phyloP scores from a whole-genome alignment of 2,888 invertebrate genomes.

The Stegana nigrithorax region DNA sequence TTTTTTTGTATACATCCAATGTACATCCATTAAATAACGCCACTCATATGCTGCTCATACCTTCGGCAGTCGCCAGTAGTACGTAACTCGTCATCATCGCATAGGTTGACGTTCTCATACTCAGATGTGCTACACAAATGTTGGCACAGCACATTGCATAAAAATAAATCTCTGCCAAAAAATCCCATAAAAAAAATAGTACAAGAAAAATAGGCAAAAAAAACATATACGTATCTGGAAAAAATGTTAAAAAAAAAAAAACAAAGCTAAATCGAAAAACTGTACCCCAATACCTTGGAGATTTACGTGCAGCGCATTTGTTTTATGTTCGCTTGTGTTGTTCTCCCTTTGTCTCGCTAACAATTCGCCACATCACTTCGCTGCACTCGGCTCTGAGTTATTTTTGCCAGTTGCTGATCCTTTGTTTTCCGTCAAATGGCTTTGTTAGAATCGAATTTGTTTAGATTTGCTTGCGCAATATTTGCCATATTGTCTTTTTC shows the following conservation, averaged over 20 bases:
- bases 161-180: constrained; percentile 60
- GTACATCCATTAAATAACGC: constrained; percentile 26
- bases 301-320: constrained; percentile 62
- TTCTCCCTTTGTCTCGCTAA: too few species aligned
- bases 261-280: constrained; percentile 2
- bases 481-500: too few species aligned
- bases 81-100: constrained; percentile 12
- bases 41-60: constrained; percentile 37
- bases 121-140: too few species aligned
- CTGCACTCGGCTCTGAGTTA: too few species aligned
- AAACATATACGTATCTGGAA: neutral
- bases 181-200: constrained; percentile 36
- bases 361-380: too few species aligned
- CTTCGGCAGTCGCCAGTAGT: neutral
- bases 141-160: constrained; percentile 58
- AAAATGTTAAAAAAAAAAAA: neutral
- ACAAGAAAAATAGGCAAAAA: constrained; percentile 3
- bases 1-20: neutral
- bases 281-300: constrained; percentile 54
- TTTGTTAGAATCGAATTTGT: constrained; percentile 13
- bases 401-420: neutral
- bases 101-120: too few species aligned
- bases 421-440: constrained; percentile 3
- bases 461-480: neutral
- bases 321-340: too few species aligned